phyloP scores from a whole-genome alignment of 2,888 invertebrate genomes.

The Gandaritis pyraliata region DNA sequence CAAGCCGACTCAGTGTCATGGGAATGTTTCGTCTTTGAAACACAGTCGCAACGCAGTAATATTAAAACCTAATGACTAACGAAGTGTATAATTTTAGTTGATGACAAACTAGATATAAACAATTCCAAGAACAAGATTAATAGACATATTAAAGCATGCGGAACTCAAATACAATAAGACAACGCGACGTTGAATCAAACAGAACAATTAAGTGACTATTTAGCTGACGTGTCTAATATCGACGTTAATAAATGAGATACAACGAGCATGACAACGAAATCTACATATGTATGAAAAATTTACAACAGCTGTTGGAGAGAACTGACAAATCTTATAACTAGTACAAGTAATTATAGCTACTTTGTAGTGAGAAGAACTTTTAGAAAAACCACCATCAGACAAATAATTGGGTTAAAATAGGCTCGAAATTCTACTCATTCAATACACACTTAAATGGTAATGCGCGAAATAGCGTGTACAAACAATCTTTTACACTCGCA shows the following conservation, averaged over 20 bases:
- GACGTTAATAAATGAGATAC: constrained; percentile 27
- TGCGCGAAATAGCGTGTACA: constrained; percentile 36
- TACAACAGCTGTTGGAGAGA: constrained; percentile 19
- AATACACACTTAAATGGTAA: constrained; percentile 38
- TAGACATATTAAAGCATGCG: constrained; percentile 26
- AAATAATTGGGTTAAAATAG: constrained; percentile 4
- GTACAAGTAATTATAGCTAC: neutral
- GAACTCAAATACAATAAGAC: constrained; percentile 27
- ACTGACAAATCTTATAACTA: neutral
- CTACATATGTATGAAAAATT: constrained; percentile 3
- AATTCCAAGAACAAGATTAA: constrained; percentile 23
- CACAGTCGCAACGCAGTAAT: neutral
- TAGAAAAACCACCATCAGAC: too few species aligned
- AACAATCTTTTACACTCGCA: constrained; percentile 44
- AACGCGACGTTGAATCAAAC: constrained; percentile 25
- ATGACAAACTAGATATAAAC: constrained; percentile 19
- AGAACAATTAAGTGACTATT: constrained; percentile 29
- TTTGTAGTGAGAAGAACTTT: neutral
- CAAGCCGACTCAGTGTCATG: constrained; percentile 23
- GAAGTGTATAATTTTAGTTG: constrained; percentile 10
- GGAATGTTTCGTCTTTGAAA: constrained; percentile 19
- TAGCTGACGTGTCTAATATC: constrained; percentile 20
- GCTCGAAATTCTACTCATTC: constrained; percentile 19
- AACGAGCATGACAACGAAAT: constrained; percentile 14
- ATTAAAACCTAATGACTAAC: constrained; percentile 6